Evolutionary conservation across 2,888 invertebrate genomes (phyloP).

Genomic region (Erannis defoliaria): DNA sequence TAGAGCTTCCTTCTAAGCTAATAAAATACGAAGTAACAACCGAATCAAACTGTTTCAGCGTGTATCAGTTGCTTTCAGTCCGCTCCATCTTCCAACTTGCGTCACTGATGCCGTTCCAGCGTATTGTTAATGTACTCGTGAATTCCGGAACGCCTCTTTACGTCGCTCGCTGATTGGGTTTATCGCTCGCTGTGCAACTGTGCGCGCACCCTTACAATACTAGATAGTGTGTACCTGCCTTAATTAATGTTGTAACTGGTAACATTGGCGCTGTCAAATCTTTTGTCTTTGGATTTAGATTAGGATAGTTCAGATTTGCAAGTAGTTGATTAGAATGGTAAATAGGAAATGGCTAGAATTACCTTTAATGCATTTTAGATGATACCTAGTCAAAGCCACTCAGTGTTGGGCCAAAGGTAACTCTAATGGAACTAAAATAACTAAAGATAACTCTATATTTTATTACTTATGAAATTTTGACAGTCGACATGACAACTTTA

Average conservation of each 20-base stretch:
- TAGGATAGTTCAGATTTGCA: conserved; percentile 5
- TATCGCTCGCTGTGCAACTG: conserved; percentile 61
- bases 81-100: conserved; percentile 40
- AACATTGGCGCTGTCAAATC: conserved; percentile 38
- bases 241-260: conserved; percentile 41
- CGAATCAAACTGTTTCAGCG: not conserved
- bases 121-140: conserved; percentile 72
- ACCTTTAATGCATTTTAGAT: too few species aligned
- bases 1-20: not conserved
- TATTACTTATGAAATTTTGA: too few species aligned
- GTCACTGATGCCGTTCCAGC: conserved; percentile 54
- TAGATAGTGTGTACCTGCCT: conserved; percentile 29
- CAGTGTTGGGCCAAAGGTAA: too few species aligned
- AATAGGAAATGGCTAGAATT: not conserved
- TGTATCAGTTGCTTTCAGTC: not conserved
- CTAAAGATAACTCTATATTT: too few species aligned
- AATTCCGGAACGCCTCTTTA: conserved; percentile 74
- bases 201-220: conserved; percentile 43
- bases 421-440: too few species aligned
- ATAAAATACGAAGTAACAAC: not conserved
- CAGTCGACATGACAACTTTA: too few species aligned
- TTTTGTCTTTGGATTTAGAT: conserved; percentile 35
- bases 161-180: conserved; percentile 78
- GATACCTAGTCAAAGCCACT: too few species aligned
- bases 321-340: not conserved